Evolutionary conservation across 2,113 vertebrate species (phyloP), one percentile per base, ranked within the genome.

Genomic region (Jacana jacana): DNA sequence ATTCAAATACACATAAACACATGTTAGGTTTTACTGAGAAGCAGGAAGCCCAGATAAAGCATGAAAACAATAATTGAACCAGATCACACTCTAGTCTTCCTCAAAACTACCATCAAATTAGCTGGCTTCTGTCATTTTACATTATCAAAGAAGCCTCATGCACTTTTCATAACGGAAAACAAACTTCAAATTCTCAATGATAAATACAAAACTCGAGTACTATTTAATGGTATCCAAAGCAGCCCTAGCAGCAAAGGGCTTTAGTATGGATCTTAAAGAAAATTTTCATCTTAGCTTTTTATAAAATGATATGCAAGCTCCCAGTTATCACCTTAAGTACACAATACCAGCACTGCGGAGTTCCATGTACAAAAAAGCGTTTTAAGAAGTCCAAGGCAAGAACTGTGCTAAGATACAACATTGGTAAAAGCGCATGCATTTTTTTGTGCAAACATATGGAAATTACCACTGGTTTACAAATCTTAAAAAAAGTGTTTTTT

Each of bases 1-100:
- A 92, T 97, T 97, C 22, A 97, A 93, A 88, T 22, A 86, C 7
- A 88, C 68, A 60, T 2, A 61, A 85, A 85, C 9, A 66, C 40
- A 63, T 44, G 7, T 22, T 84, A 65, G 23, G 8, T 64, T 81
- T 76, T 28, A 71, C 17, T 69, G n/a, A 72, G 55, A 86, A 93
- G 11, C 2, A 78, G 44, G 64, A 92, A 89, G 28, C 6, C 27
- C 42, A 64, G 24, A 73, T 40, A 49, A 88, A 86, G 6, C 48
- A 73, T 9, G 4, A 75, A 84, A 79, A 18, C 28, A 63, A 0
- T 8, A 39, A 58, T 65, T 91, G 80, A 63, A 77, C 5, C 39
- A 75, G 28, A 64, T 31, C 66, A 90, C 6, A 30, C 28, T 58
- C 31, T 8, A 57, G 11, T 37, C 17, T 49, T 82, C 40, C 39